Evolutionary conservation across 2,797 vertebrate species (phyloP).

Genomic region (Leontocebus nigricollis): DNA sequence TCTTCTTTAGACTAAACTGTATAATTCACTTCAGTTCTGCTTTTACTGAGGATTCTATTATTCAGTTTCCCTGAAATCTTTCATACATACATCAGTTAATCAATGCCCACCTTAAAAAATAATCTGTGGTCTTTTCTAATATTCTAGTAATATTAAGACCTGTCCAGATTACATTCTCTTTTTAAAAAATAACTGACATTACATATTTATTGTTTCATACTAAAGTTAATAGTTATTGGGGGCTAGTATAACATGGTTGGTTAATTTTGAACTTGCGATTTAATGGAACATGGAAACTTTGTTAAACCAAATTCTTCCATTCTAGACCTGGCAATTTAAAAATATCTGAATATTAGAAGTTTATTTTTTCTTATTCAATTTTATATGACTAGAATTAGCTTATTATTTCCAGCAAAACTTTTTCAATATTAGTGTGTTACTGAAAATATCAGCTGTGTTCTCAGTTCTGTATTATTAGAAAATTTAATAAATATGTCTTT

Average conservation of each 20-base stretch:
- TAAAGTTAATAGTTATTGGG: background rate
- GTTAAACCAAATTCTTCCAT: background rate
- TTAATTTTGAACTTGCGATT: background rate
- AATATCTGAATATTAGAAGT: background rate
- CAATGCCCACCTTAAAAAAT: background rate
- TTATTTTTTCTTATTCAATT: background rate
- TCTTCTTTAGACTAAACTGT: background rate
- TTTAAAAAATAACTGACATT: background rate
- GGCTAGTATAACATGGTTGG: background rate
- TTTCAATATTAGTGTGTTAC: background rate
- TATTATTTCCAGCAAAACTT: background rate
- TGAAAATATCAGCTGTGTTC: background rate
- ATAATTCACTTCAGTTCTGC: background rate
- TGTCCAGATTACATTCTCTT: background rate
- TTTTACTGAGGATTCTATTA: background rate
- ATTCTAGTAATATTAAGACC: background rate
- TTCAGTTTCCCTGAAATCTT: background rate
- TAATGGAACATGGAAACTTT: background rate
- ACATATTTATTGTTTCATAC: background rate
- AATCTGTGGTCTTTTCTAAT: background rate
- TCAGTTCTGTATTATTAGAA: background rate
- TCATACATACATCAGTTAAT: background rate
- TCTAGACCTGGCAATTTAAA: background rate
- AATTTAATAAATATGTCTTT: background rate
- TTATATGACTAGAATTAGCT: background rate